Conservation (phyloP, 2,113 vertebrate genomes). For the Coptodon rendalli region DNA sequence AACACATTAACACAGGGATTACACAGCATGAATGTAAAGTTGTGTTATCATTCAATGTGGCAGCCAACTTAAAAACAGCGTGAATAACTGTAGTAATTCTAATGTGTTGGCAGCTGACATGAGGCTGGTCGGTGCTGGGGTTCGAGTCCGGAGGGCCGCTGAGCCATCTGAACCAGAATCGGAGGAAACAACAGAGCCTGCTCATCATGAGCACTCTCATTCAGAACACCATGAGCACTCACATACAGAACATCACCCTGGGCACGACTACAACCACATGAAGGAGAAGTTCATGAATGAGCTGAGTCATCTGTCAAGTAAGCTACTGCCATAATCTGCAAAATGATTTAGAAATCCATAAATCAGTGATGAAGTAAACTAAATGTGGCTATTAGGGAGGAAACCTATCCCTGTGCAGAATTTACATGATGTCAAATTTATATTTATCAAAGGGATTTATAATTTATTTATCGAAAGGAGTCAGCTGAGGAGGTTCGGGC, state of each 20-base stretch:
- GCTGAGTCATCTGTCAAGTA: constrained; percentile 64
- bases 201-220: constrained; percentile 34
- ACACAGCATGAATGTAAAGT: constrained; percentile 16
- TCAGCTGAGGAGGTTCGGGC: background rate
- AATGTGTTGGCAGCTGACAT: constrained; percentile 45
- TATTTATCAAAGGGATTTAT: background rate
- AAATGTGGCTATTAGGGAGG: background rate
- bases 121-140: constrained; percentile 35
- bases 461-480: background rate
- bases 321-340: background rate
- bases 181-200: constrained; percentile 43
- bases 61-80: background rate
- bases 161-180: constrained; percentile 57
- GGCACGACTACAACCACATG: constrained; percentile 72
- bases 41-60: background rate
- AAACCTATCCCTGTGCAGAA: background rate
- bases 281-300: constrained; percentile 78
- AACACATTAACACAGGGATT: constrained; percentile 43
- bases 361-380: background rate
- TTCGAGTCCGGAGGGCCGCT: constrained; percentile 54
- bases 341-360: background rate
- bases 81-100: background rate
- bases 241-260: constrained; percentile 43
- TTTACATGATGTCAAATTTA: background rate
- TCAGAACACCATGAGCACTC: constrained; percentile 26